Evolutionary conservation across 2,797 vertebrate genomes (phyloP), one percentile per base, ranked within the genome.

Genomic region (Fundulus diaphanus): DNA sequence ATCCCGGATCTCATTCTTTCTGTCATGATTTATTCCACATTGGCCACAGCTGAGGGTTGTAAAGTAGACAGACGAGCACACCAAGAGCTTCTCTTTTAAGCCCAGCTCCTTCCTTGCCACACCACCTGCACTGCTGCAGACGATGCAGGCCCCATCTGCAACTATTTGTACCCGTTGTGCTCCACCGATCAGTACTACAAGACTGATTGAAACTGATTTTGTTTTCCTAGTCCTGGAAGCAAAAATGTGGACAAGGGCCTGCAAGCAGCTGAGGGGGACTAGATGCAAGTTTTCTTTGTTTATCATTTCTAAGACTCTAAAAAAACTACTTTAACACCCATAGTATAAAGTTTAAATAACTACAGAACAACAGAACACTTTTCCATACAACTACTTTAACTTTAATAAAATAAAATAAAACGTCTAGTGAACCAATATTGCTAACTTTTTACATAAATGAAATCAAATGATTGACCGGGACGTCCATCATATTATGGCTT

Each of bases 401-500:
- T 24, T 37, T 22, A n/a, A n/a, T n/a, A n/a, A n/a, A 63, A 12
- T 59, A 15, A 59, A 63, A 16, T 40, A 22, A n/a, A 66, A 42
- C 35, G 44, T 66, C 13, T 44, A 42, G 12, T 40, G 5, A 40
- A 20, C 2, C 40, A n/a, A 13, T n/a, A n/a, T 65, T 65, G 40
- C 6, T 65, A 65, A 40, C n/a, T 65, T 40, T 24, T 40, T 22
- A 40, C 40, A 22, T 40, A 42, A 66, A 66, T 27, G 42, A 44
- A 65, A 65, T 65, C 11, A 27, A n/a, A 44, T 29, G 6, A 27
- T 67, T 67, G 24, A 67, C 6, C 1, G 6, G 37, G 15, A 11
- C 1, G n/a, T 77, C 5, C 15, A 29, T 61, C 46, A 15, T 74
- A 78, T 73, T 61, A 48, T 68, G 66, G 31, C 67, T 63, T 68